These are phyloP conservation scores for Heliocidaris erythrogramma DNA, from an alignment of 35 echinoderm and acorn worm genomes.

Conservation along the genomic window DNA sequence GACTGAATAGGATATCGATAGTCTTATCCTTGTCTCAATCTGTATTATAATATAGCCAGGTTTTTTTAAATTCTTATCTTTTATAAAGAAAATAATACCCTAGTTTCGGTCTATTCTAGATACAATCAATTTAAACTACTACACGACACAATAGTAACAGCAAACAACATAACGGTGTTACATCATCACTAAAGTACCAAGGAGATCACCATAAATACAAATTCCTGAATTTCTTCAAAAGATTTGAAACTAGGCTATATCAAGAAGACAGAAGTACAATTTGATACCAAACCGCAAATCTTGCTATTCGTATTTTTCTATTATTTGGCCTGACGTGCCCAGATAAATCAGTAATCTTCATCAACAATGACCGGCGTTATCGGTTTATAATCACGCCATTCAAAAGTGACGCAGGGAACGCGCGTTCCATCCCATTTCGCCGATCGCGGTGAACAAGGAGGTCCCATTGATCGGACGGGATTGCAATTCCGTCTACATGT, in stretches of 20 bases:
- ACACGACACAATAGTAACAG: too few species aligned
- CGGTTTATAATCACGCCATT: neutral
- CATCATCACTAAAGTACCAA: neutral
- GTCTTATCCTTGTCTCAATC: neutral
- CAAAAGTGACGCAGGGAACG: neutral
- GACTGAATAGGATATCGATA: neutral
- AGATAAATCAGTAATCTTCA: neutral
- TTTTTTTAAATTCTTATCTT: too few species aligned
- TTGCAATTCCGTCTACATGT: neutral
- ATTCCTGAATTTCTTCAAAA: neutral
- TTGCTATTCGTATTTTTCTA: neutral
- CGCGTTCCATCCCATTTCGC: neutral
- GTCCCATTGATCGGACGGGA: neutral
- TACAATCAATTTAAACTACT: too few species aligned
- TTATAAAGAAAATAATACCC: too few species aligned
- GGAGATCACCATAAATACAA: neutral
- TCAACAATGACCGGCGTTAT: neutral
- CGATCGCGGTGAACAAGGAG: neutral
- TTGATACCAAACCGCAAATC: slow-evolving; percentile 4
- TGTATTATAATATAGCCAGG: too few species aligned
- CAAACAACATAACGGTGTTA: too few species aligned
- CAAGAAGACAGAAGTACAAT: neutral
- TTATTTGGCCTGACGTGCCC: neutral
- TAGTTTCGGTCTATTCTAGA: too few species aligned
- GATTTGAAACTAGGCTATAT: neutral